Percentiles rank a stretch among this genome's conserved stretches.
phyloP scores from a whole-genome alignment of 2,888 invertebrate species.

The Heteropelma amictum region DNA sequence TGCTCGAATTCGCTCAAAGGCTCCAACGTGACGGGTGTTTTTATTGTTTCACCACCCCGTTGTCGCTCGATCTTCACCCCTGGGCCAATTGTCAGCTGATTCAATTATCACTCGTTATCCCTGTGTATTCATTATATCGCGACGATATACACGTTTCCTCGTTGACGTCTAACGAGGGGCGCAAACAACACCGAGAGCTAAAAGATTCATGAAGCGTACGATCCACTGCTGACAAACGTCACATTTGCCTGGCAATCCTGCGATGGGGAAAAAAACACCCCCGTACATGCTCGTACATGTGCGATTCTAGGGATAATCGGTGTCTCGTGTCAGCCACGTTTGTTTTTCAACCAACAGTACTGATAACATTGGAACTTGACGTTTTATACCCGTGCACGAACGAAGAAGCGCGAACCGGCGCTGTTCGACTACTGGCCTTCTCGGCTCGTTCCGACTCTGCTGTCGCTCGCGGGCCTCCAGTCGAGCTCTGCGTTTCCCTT shows the following conservation, averaged over 20 bases:
- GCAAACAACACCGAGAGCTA: constrained; percentile 4
- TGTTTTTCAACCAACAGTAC: neutral
- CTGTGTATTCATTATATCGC: too few species aligned
- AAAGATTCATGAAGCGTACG: neutral
- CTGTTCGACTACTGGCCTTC: constrained; percentile 48
- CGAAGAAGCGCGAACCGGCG: constrained; percentile 52
- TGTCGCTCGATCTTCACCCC: neutral
- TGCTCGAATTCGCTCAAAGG: neutral
- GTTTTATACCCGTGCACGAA: constrained; percentile 13
- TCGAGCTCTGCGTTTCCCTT: constrained; percentile 29
- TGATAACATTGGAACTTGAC: neutral
- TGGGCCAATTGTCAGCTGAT: neutral
- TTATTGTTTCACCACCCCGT: neutral
- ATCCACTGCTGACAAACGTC: neutral
- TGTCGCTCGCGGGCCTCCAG: constrained; percentile 18
- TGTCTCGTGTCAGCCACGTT: neutral
- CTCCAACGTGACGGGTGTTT: neutral
- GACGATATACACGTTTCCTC: too few species aligned
- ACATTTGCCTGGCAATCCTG: neutral
- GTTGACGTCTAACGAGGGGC: neutral
- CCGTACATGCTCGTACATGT: neutral
- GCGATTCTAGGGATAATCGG: neutral
- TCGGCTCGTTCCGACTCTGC: constrained; percentile 29
- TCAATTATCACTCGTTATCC: neutral
- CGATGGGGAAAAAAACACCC: neutral